Conservation (phyloP, 2,113 vertebrate species). For the Piaya cayana region DNA sequence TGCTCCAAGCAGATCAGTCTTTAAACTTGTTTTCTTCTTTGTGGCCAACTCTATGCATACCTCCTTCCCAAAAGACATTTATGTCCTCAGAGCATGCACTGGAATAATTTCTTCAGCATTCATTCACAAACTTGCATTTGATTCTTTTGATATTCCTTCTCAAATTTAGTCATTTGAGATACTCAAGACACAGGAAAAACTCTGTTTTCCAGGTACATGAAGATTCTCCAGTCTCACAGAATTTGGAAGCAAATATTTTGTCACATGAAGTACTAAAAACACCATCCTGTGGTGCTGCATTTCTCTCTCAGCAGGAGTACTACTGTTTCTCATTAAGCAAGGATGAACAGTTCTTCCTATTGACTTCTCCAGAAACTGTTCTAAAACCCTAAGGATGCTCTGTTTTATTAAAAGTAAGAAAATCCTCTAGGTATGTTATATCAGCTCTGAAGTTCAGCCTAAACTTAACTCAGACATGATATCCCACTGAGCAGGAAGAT, state of each 20-base stretch:
- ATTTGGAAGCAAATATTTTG: not conserved
- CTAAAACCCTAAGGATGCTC: not conserved
- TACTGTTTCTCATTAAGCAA: constrained; percentile 24
- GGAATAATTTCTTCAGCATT: not conserved
- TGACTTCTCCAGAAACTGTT: not conserved
- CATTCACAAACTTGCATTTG: not conserved
- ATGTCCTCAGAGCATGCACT: not conserved
- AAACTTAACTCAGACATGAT: not conserved
- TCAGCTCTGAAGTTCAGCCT: not conserved
- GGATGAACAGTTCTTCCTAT: constrained; percentile 12
- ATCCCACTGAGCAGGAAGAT: not conserved
- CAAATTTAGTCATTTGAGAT: not conserved
- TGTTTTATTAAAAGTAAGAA: constrained; percentile 25
- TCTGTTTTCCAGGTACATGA: not conserved
- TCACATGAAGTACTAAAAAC: not conserved
- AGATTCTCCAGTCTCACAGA: not conserved
- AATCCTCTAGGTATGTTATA: not conserved
- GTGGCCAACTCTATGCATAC: not conserved
- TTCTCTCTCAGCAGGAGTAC: not conserved
- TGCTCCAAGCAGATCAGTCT: not conserved
- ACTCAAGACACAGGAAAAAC: not conserved
- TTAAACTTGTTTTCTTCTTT: not conserved
- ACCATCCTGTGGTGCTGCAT: not conserved
- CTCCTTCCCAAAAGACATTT: not conserved
- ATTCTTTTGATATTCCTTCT: not conserved